These are phyloP conservation scores for Melinopterus prodromus DNA, from an alignment of 2,888 invertebrate genomes.

Conservation along the genomic window DNA sequence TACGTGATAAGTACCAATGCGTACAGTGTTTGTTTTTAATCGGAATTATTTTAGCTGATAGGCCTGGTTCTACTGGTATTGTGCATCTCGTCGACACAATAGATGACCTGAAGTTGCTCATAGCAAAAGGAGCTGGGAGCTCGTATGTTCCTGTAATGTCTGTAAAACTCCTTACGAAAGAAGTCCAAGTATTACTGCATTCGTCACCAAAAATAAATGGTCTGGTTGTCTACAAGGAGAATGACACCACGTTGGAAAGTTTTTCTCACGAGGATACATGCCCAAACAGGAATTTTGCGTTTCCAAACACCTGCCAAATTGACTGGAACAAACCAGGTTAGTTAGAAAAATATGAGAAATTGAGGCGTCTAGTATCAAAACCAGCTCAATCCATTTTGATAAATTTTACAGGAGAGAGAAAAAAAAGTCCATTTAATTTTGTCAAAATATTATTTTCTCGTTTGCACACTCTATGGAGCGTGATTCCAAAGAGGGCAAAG, in stretches of 20 bases:
- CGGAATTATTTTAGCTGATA: slow-evolving; percentile 66
- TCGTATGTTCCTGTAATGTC: slow-evolving; percentile 82
- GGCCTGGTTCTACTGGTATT: slow-evolving; percentile 85
- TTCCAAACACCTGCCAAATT: slow-evolving; percentile 57
- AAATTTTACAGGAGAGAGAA: too few species aligned
- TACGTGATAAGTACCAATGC: slow-evolving; percentile 63
- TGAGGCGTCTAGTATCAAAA: too few species aligned
- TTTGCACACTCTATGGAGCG: too few species aligned
- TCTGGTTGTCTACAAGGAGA: slow-evolving; percentile 68
- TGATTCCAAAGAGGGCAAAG: neutral
- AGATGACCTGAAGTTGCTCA: slow-evolving; percentile 77
- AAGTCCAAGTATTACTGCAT: slow-evolving; percentile 65
- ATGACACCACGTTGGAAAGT: slow-evolving; percentile 51
- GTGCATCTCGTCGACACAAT: slow-evolving; percentile 75
- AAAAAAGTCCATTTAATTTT: too few species aligned
- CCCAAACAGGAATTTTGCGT: slow-evolving; percentile 79
- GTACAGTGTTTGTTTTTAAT: slow-evolving; percentile 19
- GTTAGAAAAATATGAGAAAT: too few species aligned
- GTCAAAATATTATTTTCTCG: too few species aligned
- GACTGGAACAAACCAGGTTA: slow-evolving; percentile 80
- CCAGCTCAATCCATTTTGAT: too few species aligned
- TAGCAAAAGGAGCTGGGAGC: slow-evolving; percentile 74
- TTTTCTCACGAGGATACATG: slow-evolving; percentile 78
- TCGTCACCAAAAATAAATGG: slow-evolving; percentile 70
- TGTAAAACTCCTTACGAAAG: slow-evolving; percentile 69